Conservation (phyloP, 2,888 invertebrate genomes). For the Drosophila subsilvestris region DNA sequence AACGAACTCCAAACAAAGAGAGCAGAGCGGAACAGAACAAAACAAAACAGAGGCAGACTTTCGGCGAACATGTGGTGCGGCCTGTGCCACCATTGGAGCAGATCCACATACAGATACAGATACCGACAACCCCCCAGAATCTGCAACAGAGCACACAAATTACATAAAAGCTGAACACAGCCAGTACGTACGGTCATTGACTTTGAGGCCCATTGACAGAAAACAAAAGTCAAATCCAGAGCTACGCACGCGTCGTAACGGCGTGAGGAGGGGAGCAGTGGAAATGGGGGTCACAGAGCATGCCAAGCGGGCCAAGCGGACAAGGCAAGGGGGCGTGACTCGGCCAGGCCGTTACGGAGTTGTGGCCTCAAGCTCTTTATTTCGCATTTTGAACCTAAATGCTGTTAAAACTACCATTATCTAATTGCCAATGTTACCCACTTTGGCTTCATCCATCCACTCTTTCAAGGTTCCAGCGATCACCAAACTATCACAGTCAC, state of each 20-base stretch:
- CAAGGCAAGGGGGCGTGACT: constrained; percentile 33
- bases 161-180: constrained; percentile 13
- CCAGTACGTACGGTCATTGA: constrained; percentile 35
- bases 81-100: constrained; percentile 18
- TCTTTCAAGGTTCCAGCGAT: constrained; percentile 3
- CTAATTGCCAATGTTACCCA: constrained; percentile 11
- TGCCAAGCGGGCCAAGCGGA: constrained; percentile 1
- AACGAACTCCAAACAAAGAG: not conserved
- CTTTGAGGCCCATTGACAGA: constrained; percentile 22
- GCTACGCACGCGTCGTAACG: constrained; percentile 12
- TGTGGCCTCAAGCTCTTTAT: constrained; percentile 3
- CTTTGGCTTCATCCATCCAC: not conserved
- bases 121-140: constrained; percentile 13
- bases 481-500: not conserved
- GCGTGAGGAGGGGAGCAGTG: constrained; percentile 2
- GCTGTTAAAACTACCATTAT: constrained; percentile 9
- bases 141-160: constrained; percentile 22
- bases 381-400: constrained; percentile 8
- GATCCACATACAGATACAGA: constrained; percentile 5
- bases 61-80: constrained; percentile 31
- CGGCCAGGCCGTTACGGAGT: constrained; percentile 22
- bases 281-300: not conserved
- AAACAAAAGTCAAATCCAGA: constrained; percentile 33
- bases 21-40: not conserved
- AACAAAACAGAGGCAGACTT: constrained; percentile 4